phyloP scores from a whole-genome alignment of 2,113 vertebrate species.

The Podarcis cretensis region DNA sequence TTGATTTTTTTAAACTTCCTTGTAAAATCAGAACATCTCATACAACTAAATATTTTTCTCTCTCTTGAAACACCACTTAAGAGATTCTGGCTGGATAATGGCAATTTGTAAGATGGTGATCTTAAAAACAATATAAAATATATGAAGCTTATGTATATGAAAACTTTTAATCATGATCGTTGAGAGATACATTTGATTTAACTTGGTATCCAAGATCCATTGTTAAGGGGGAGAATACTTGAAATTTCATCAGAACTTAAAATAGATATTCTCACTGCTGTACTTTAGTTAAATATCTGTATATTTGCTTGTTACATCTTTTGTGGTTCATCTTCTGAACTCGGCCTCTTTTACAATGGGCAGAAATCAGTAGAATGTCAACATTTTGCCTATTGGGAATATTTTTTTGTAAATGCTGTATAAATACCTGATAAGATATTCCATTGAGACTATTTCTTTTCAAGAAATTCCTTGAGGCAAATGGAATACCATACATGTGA shows the following conservation, averaged over 20 bases:
- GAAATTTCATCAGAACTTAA: background rate
- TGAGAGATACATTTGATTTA: fast-evolving
- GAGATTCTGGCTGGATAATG: constrained; percentile 38
- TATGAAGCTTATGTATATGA: fast-evolving
- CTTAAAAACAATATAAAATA: background rate
- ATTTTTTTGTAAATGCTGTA: background rate
- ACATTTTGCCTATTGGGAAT: background rate
- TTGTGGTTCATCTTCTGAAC: background rate
- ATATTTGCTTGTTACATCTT: background rate
- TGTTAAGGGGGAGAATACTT: background rate
- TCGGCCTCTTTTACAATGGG: background rate
- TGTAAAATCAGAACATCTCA: constrained; percentile 49
- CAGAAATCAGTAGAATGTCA: background rate
- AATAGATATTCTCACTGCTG: background rate
- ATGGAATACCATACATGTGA: background rate
- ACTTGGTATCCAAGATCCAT: background rate
- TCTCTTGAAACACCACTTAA: constrained; percentile 55
- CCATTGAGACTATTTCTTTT: constrained; percentile 3
- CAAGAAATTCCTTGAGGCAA: background rate
- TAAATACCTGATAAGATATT: background rate
- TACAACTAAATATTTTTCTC: constrained; percentile 46
- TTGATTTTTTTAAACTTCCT: constrained; percentile 40
- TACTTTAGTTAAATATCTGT: background rate
- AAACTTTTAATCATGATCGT: background rate
- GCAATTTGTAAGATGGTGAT: constrained; percentile 22